These are phyloP conservation scores for Chaetogeoica ovagalla DNA, from an alignment of 2,888 invertebrate genomes.

Conservation along the genomic window DNA sequence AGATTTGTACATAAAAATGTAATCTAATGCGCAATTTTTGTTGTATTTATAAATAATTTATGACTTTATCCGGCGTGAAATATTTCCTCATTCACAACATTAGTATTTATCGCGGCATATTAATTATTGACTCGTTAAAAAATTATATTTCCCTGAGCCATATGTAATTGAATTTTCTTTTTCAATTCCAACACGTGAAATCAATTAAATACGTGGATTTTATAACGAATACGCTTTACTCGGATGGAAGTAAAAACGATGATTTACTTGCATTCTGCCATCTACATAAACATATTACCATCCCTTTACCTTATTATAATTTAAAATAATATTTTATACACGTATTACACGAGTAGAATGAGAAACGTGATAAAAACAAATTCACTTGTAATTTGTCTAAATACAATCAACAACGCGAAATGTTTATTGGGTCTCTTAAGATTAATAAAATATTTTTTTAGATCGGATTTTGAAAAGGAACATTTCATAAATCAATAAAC, in stretches of 20 bases:
- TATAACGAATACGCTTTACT: background rate
- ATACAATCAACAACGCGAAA: background rate
- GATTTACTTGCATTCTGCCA: background rate
- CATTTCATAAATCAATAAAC: background rate
- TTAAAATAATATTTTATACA: background rate
- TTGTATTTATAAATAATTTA: too few relatives aligned
- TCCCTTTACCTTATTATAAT: background rate
- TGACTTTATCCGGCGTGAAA: too few relatives aligned
- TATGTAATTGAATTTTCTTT: background rate
- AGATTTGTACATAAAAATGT: too few relatives aligned
- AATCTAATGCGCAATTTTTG: too few relatives aligned
- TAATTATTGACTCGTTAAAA: background rate
- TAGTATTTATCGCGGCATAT: too few relatives aligned
- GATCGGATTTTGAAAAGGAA: background rate
- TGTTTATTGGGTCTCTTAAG: too few relatives aligned
- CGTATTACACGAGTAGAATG: background rate
- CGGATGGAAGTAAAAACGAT: background rate
- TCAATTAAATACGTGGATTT: background rate
- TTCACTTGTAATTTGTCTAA: too few relatives aligned
- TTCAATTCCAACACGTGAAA: background rate
- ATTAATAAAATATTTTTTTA: too few relatives aligned
- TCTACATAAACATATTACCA: background rate
- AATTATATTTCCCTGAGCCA: background rate
- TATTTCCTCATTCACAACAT: background rate
- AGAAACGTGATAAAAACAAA: background rate